Evolutionary conservation across 2,888 invertebrate genomes (phyloP).

Genomic region (Iselma pallidipennis): DNA sequence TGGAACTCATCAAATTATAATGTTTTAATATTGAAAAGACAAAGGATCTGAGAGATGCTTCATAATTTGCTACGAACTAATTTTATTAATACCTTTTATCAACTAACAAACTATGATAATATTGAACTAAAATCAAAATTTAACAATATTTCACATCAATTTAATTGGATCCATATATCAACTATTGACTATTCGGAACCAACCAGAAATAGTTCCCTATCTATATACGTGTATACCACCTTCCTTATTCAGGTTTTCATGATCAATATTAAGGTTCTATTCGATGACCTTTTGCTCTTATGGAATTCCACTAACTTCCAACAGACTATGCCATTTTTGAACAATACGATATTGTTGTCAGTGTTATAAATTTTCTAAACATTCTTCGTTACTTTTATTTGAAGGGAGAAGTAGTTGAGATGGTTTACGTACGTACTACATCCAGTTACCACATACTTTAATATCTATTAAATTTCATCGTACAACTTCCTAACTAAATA

Average conservation of each 20-base stretch:
- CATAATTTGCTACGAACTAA: conserved; percentile 20
- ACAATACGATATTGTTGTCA: conserved; percentile 18
- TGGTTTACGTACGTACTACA: no score
- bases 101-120: conserved; percentile 13
- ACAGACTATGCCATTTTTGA: conserved; percentile 17
- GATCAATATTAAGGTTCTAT: conserved; percentile 8
- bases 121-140: conserved; percentile 23
- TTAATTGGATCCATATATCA: conserved; percentile 28
- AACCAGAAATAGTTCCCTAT: conserved; percentile 18
- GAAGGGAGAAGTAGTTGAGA: no score
- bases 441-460: no score
- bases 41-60: conserved; percentile 20
- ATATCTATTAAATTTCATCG: background rate
- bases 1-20: conserved; percentile 21
- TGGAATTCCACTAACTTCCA: conserved; percentile 16
- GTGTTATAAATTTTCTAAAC: conserved; percentile 13
- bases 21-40: conserved; percentile 13
- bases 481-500: conserved; percentile 6
- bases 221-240: conserved; percentile 1
- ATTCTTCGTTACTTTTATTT: background rate
- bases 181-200: conserved; percentile 14
- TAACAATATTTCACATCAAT: conserved; percentile 17
- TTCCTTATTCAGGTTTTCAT: conserved; percentile 17
- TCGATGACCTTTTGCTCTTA: conserved; percentile 17
- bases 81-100: conserved; percentile 18